Conservation (phyloP, 2,888 invertebrate species). For the Sphecodes monilicornis region DNA sequence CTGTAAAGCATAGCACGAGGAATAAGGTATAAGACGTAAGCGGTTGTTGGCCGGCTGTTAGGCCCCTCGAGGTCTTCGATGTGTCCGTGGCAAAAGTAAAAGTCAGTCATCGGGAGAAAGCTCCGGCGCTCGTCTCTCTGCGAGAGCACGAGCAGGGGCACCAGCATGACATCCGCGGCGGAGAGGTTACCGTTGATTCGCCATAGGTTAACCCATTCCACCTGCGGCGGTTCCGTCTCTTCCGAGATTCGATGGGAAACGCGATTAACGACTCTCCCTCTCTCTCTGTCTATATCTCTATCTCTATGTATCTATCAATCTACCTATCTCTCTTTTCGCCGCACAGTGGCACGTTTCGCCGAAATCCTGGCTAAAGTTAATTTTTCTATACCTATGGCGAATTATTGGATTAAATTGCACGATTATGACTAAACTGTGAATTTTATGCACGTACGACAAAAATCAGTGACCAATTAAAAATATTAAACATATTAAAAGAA, state of each 20-base stretch:
- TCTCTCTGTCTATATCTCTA: too few species aligned
- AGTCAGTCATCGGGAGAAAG: constrained; percentile 82
- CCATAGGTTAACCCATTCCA: constrained; percentile 57
- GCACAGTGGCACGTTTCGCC: neutral
- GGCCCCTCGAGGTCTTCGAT: constrained; percentile 65
- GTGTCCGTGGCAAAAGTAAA: constrained; percentile 83
- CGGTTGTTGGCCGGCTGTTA: neutral
- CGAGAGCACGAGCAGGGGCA: constrained; percentile 9
- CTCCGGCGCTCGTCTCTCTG: constrained; percentile 44
- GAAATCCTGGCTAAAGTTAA: neutral
- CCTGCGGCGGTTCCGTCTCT: constrained; percentile 4
- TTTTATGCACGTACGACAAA: neutral
- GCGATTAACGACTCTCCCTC: too few species aligned
- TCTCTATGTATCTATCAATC: too few species aligned
- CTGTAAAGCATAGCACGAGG: neutral
- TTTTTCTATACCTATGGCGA: neutral
- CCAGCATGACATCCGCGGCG: constrained; percentile 34
- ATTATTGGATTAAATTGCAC: neutral
- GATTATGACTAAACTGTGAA: neutral
- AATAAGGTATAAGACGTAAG: neutral
- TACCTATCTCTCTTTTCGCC: neutral
- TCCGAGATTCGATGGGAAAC: constrained; percentile 13
- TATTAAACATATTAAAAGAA: neutral
- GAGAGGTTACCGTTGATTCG: constrained; percentile 22
- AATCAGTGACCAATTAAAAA: too few species aligned